These are phyloP conservation scores for Hoplodrina ambigua DNA, from an alignment of 2,888 invertebrate species.

Conservation along the genomic window DNA sequence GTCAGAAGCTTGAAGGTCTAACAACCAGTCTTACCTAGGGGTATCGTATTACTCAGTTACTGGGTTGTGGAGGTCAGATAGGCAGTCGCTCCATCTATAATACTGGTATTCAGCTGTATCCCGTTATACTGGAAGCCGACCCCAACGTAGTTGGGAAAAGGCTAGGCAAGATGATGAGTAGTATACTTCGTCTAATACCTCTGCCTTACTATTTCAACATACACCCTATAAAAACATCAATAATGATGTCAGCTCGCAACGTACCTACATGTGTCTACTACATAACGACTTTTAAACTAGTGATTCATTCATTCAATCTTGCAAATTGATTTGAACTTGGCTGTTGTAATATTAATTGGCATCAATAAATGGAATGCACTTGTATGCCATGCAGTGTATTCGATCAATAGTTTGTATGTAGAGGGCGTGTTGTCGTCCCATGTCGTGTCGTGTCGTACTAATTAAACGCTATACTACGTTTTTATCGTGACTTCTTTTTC, in stretches of 20 bases:
- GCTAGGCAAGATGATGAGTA: no score
- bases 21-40: no score
- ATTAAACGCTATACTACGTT: not conserved
- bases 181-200: no score
- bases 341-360: constrained; percentile 63
- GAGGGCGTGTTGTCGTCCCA: not conserved
- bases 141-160: no score
- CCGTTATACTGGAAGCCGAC: no score
- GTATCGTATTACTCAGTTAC: no score
- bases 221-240: constrained; percentile 12
- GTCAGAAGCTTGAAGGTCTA: no score
- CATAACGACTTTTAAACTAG: constrained; percentile 31
- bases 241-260: constrained; percentile 5
- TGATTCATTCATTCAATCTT: constrained; percentile 73
- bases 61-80: no score
- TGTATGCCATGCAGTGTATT: constrained; percentile 44
- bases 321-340: constrained; percentile 82
- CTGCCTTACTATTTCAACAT: not conserved
- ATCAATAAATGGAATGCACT: constrained; percentile 60
- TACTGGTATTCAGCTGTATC: no score
- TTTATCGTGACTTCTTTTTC: not conserved
- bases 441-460: not conserved
- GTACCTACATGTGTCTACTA: constrained; percentile 5
- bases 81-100: no score
- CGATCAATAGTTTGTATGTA: constrained; percentile 27